phyloP scores from a whole-genome alignment of 1,140 invertebrate species.

The Trichomalopsis sarcophagae region DNA sequence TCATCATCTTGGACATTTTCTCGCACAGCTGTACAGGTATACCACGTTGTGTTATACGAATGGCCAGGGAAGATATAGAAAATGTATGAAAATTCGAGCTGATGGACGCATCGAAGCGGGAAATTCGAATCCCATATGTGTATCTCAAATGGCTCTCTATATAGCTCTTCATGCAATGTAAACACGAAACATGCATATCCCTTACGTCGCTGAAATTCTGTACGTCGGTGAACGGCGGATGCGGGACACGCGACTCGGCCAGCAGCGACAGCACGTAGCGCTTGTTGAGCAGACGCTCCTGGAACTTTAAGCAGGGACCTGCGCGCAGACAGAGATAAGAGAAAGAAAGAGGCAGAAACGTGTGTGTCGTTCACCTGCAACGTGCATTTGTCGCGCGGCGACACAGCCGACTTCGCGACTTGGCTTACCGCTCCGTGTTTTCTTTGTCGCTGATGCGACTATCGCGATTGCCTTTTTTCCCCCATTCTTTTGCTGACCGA shows the following conservation, averaged over 20 bases:
- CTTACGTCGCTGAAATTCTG: constrained; percentile 54
- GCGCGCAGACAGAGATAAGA: neutral
- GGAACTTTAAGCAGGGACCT: constrained; percentile 55
- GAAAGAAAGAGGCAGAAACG: neutral
- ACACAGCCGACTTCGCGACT: no score
- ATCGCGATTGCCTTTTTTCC: no score
- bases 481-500: no score
- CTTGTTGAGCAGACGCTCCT: constrained; percentile 54
- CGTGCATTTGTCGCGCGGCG: no score
- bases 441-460: no score
- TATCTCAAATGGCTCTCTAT: neutral
- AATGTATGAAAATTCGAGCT: neutral
- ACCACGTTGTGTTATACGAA: neutral
- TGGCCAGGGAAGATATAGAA: neutral
- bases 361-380: constrained; percentile 29
- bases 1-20: constrained; percentile 47
- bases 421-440: no score
- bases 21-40: constrained; percentile 47
- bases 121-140: constrained; percentile 8
- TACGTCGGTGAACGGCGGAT: constrained; percentile 52
- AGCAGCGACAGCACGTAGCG: constrained; percentile 52
- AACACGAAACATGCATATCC: neutral
- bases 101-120: neutral
- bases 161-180: neutral
- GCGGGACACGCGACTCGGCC: constrained; percentile 38